A percentile compares a stretch with the other conserved stretches of the same genome.
phyloP scores from a whole-genome alignment of 1,140 invertebrate genomes.

The Sarcophaga peregrina region DNA sequence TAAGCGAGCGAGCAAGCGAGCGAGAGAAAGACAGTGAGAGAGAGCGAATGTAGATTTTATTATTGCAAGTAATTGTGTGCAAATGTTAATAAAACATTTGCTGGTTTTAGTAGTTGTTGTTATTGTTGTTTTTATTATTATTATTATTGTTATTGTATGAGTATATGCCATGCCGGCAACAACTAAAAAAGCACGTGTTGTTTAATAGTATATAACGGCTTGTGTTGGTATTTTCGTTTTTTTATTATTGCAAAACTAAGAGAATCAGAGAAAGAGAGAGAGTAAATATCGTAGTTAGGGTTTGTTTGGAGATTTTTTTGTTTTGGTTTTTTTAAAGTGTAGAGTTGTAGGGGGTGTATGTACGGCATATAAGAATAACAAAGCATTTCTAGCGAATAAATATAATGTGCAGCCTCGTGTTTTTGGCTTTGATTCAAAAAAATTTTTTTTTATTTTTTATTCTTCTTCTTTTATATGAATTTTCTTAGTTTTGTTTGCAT shows the following conservation, averaged over 20 bases:
- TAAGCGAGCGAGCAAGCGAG: too few relatives aligned
- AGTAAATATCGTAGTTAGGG: too few relatives aligned
- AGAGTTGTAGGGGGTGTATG: background rate
- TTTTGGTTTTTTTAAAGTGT: background rate
- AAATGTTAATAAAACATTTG: too few relatives aligned
- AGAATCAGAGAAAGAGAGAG: too few relatives aligned
- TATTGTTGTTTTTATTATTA: too few relatives aligned
- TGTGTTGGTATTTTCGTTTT: too few relatives aligned
- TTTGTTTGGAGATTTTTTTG: conserved; percentile 4
- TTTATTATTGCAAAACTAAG: too few relatives aligned
- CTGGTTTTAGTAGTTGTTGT: too few relatives aligned
- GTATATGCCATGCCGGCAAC: conserved; percentile 37
- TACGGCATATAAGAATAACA: background rate
- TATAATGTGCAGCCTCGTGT: background rate
- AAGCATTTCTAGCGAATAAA: background rate
- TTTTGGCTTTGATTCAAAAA: conserved; percentile 36
- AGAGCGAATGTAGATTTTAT: too few relatives aligned
- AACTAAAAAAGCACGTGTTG: conserved; percentile 39
- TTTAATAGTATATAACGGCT: too few relatives aligned
- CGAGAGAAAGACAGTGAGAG: too few relatives aligned
- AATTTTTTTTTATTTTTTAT: background rate
- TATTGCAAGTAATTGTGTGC: background rate
- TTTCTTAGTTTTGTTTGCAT: conserved; percentile 22
- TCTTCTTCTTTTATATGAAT: background rate
- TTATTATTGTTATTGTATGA: background rate